Conservation (phyloP, 2,888 invertebrate genomes). For the Nomada goodeniana region DNA sequence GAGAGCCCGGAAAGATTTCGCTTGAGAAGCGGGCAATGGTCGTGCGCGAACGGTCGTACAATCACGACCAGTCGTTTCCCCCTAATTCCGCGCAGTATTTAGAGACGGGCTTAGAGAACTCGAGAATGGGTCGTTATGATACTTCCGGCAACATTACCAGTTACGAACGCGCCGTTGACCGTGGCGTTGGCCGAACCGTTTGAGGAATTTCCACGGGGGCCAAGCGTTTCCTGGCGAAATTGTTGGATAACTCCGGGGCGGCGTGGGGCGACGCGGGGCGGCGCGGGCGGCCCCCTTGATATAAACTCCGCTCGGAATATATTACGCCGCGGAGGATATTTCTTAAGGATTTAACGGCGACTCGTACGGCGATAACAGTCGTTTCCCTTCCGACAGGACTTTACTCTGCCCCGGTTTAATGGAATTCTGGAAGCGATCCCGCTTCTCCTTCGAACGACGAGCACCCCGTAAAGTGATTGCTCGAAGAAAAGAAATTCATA, state of each 20-base stretch:
- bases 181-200: constrained; percentile 44
- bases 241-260: constrained; percentile 46
- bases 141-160: constrained; percentile 59
- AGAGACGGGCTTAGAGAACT: constrained; percentile 63
- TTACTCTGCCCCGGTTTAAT: constrained; percentile 37
- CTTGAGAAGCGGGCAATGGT: constrained; percentile 24
- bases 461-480: constrained; percentile 6
- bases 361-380: constrained; percentile 55
- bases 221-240: constrained; percentile 47
- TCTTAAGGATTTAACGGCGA: constrained; percentile 55
- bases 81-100: constrained; percentile 59
- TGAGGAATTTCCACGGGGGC: constrained; percentile 55
- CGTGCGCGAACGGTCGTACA: constrained; percentile 21
- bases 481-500: constrained; percentile 9
- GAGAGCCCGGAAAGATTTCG: constrained; percentile 41
- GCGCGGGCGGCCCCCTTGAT: constrained; percentile 1
- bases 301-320: constrained; percentile 42
- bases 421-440: constrained; percentile 38
- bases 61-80: constrained; percentile 40
- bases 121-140: constrained; percentile 64
- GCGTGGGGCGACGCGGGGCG: background rate
- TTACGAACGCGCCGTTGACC: constrained; percentile 40
- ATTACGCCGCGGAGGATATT: constrained; percentile 53
- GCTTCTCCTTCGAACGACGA: background rate
- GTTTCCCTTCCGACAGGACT: constrained; percentile 46